Evolutionary conservation across 2,113 vertebrate species (phyloP).

Genomic region (Hemichromis elongatus): DNA sequence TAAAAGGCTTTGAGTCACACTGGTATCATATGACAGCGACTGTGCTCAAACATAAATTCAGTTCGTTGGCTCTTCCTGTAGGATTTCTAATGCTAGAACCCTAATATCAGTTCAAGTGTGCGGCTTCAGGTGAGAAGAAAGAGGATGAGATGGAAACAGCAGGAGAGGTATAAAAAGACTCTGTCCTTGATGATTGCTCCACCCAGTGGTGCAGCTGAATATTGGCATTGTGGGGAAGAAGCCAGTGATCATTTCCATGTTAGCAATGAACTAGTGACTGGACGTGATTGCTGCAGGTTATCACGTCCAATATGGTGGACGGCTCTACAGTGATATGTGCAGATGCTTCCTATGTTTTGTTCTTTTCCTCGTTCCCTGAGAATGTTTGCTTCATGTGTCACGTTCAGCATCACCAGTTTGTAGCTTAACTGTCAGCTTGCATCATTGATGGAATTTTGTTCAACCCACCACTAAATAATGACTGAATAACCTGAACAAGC

Average conservation of each 20-base stretch:
- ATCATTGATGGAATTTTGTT: neutral
- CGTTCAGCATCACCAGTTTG: neutral
- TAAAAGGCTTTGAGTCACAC: neutral
- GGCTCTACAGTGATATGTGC: neutral
- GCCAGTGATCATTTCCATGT: neutral
- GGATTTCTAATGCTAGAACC: neutral
- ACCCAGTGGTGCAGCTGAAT: neutral
- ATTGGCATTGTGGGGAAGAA: neutral
- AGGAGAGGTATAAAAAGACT: neutral
- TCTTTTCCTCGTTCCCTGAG: neutral
- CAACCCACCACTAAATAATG: neutral
- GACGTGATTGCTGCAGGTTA: neutral
- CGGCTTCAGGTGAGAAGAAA: neutral
- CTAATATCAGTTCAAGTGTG: neutral
- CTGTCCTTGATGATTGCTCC: neutral
- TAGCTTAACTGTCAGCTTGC: neutral
- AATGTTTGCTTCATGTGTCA: neutral
- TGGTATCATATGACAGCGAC: neutral
- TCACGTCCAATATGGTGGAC: neutral
- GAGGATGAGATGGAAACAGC: neutral
- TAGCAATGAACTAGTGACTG: neutral
- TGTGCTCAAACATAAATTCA: neutral
- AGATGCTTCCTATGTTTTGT: neutral
- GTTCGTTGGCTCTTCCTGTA: neutral
- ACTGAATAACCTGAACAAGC: neutral